Conservation (phyloP, 2,888 invertebrate species). For the Heliconius erato region DNA sequence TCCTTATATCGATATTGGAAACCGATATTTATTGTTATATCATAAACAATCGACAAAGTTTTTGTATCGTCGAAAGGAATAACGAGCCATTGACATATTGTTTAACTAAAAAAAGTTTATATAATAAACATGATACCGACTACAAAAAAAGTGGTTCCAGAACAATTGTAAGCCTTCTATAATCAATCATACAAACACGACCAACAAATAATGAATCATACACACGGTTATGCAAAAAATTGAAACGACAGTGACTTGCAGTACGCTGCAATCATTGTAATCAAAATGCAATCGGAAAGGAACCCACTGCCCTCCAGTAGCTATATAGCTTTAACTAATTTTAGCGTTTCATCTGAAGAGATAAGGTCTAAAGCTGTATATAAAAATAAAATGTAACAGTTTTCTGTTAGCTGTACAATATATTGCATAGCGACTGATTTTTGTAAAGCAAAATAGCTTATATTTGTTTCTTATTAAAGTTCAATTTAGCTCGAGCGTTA, state of each 20-base stretch:
- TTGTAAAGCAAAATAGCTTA: not conserved
- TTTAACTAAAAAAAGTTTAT: too few species aligned
- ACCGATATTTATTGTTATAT: not conserved
- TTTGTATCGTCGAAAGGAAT: not conserved
- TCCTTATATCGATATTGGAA: not conserved
- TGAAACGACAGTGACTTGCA: slow-evolving; percentile 42
- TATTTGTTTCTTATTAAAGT: not conserved
- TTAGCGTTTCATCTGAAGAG: not conserved
- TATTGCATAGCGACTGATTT: slow-evolving; percentile 27
- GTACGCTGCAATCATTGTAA: slow-evolving; percentile 40
- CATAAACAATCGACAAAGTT: not conserved
- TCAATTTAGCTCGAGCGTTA: not conserved
- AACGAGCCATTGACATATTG: not conserved
- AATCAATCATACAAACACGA: slow-evolving; percentile 28
- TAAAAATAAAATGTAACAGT: not conserved
- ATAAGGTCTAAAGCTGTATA: slow-evolving; percentile 14
- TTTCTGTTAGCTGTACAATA: not conserved
- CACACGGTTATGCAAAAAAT: slow-evolving; percentile 32
- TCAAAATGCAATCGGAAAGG: slow-evolving; percentile 39
- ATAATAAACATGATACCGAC: not conserved
- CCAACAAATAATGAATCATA: slow-evolving; percentile 35
- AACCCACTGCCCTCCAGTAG: not conserved
- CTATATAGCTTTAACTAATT: not conserved
- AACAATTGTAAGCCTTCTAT: not conserved
- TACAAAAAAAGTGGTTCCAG: not conserved